Percentiles rank a stretch among this genome's conserved stretches.
Conservation (phyloP, 2,888 invertebrate genomes). For the Hedya salicella region DNA sequence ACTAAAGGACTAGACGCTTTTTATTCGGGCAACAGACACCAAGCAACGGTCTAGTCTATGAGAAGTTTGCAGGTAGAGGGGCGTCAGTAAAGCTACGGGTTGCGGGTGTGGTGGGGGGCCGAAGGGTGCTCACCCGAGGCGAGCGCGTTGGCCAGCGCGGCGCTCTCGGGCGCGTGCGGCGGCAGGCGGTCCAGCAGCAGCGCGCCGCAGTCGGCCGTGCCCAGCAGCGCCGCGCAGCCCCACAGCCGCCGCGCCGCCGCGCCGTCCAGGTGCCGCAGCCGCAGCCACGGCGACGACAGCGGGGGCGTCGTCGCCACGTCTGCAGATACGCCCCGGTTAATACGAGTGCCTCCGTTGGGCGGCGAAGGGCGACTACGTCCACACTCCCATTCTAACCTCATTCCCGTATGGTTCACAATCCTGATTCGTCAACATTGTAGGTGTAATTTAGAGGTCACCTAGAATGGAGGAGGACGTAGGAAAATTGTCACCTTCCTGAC, state of each 20-base stretch:
- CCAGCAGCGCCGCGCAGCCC: conserved; percentile 83
- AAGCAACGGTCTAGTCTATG: too few species aligned
- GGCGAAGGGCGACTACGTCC: too few species aligned
- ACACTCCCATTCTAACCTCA: too few species aligned
- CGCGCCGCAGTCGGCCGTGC: conserved; percentile 80
- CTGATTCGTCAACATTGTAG: too few species aligned
- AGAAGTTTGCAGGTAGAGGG: not conserved
- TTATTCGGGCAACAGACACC: too few species aligned
- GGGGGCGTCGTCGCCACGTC: conserved; percentile 56
- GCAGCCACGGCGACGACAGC: conserved; percentile 84
- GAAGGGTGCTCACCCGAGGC: conserved; percentile 3
- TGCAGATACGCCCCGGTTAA: too few species aligned
- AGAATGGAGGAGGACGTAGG: too few species aligned
- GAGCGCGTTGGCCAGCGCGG: conserved; percentile 28
- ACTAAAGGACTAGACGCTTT: too few species aligned
- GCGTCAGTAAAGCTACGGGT: not conserved
- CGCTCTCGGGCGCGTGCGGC: conserved; percentile 9
- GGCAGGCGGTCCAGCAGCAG: conserved; percentile 87
- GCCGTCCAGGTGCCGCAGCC: conserved; percentile 85
- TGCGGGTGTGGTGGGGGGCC: not conserved
- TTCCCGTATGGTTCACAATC: too few species aligned
- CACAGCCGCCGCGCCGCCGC: conserved; percentile 78
- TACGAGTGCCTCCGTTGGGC: too few species aligned
- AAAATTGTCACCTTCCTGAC: too few species aligned
- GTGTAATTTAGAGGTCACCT: too few species aligned